Evolutionary conservation across 2,888 invertebrate species (phyloP).

Genomic region (Margaritifera margaritifera): DNA sequence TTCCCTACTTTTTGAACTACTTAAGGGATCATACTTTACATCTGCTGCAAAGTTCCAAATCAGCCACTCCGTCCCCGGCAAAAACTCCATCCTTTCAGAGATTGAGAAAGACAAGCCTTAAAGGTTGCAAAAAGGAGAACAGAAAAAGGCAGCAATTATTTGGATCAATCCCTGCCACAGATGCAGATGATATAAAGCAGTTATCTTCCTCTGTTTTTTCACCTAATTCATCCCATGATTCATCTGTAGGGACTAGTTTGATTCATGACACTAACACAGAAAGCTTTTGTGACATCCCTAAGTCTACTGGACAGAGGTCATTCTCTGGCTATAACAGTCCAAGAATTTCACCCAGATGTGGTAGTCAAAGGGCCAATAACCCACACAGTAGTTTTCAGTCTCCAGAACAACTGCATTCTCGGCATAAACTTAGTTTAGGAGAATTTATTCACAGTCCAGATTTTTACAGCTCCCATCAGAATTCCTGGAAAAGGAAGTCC

Average conservation of each 20-base stretch:
- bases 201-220: conserved; percentile 47
- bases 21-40: conserved; percentile 62
- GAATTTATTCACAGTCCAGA: conserved; percentile 59
- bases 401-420: conserved; percentile 41
- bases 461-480: conserved; percentile 14
- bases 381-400: conserved; percentile 34
- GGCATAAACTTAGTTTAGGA: conserved; percentile 58
- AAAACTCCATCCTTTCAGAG: conserved; percentile 60
- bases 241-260: conserved; percentile 7
- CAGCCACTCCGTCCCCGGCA: conserved; percentile 59
- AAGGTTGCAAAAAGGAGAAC: conserved; percentile 19
- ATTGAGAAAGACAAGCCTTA: conserved; percentile 32
- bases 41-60: conserved; percentile 55
- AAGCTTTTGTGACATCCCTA: conserved; percentile 21
- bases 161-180: conserved; percentile 49
- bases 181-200: conserved; percentile 32
- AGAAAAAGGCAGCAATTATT: conserved; percentile 56
- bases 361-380: conserved; percentile 24
- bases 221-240: conserved; percentile 45
- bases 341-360: conserved; percentile 35
- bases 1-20: conserved; percentile 64
- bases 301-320: conserved; percentile 19
- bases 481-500: conserved; percentile 45
- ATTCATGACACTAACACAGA: conserved; percentile 5
- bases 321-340: conserved; percentile 23